Evolutionary conservation across 2,888 invertebrate genomes (phyloP).

Genomic region (Galeopsomyia nigrocyanea): DNA sequence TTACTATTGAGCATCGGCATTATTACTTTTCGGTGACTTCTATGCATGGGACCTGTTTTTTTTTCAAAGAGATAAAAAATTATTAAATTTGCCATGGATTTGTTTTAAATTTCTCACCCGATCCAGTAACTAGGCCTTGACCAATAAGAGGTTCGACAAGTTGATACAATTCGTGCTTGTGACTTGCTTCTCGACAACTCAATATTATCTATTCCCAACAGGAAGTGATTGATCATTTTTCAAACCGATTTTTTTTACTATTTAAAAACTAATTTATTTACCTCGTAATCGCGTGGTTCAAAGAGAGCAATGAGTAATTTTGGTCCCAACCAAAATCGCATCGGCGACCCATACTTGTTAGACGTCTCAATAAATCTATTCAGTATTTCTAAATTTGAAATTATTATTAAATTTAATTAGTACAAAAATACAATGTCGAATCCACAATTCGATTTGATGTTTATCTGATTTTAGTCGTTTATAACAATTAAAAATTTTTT

Average conservation of each 20-base stretch:
- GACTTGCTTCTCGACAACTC: conserved; percentile 47
- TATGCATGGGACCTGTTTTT: conserved; percentile 14
- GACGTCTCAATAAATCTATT: conserved; percentile 39
- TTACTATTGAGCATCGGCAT: conserved; percentile 47
- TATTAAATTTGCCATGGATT: no score
- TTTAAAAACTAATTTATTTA: conserved; percentile 13
- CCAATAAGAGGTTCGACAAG: conserved; percentile 50
- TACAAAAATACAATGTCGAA: no score
- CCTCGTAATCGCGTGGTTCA: conserved; percentile 49
- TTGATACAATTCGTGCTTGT: conserved; percentile 48
- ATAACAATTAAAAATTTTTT: no score
- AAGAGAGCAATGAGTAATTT: conserved; percentile 47
- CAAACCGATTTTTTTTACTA: background rate
- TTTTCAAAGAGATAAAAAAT: no score
- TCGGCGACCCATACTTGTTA: conserved; percentile 43
- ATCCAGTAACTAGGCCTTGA: conserved; percentile 48
- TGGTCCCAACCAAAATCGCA: conserved; percentile 51
- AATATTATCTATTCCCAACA: conserved; percentile 44
- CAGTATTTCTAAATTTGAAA: conserved; percentile 40
- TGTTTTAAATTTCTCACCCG: conserved; percentile 40
- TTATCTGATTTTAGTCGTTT: no score
- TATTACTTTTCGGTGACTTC: conserved; percentile 40
- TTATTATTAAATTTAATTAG: no score
- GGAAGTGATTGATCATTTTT: no score
- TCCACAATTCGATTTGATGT: no score